Percentiles rank a stretch among this genome's conserved stretches.
phyloP scores from a whole-genome alignment of 2,888 invertebrate genomes.

The Ctenicera cuprea region DNA sequence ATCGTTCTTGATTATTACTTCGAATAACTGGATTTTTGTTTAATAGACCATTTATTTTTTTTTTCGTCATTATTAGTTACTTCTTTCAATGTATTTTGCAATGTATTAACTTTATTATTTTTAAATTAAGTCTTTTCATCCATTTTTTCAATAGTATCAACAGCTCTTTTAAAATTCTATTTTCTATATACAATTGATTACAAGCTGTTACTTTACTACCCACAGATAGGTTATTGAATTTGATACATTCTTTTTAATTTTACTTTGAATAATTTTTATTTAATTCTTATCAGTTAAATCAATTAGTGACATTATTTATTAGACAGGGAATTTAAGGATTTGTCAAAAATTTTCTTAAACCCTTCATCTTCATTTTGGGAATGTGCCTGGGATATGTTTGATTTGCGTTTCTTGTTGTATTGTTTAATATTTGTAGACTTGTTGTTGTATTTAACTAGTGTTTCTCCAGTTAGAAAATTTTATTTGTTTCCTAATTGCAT shows the following conservation, averaged over 20 bases:
- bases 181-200: constrained; percentile 10
- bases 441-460: constrained; percentile 5
- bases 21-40: neutral
- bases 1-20: constrained; percentile 5
- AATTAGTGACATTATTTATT: constrained; percentile 13
- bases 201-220: neutral
- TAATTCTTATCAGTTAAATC: constrained; percentile 2
- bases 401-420: neutral
- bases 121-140: neutral
- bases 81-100: neutral
- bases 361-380: neutral
- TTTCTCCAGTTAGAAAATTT: constrained; percentile 1
- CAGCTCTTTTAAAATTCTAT: neutral
- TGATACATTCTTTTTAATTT: neutral
- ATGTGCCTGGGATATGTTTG: neutral
- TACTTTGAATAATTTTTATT: neutral
- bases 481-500: constrained; percentile 9
- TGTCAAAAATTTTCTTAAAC: neutral
- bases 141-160: constrained; percentile 4
- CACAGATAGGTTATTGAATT: constrained; percentile 2
- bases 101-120: neutral
- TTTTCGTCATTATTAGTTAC: neutral
- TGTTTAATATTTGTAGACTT: neutral
- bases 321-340: neutral
- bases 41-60: neutral